phyloP scores from a whole-genome alignment of 92 coral and sea anemone genomes.

The Palythoa grandiflora region DNA sequence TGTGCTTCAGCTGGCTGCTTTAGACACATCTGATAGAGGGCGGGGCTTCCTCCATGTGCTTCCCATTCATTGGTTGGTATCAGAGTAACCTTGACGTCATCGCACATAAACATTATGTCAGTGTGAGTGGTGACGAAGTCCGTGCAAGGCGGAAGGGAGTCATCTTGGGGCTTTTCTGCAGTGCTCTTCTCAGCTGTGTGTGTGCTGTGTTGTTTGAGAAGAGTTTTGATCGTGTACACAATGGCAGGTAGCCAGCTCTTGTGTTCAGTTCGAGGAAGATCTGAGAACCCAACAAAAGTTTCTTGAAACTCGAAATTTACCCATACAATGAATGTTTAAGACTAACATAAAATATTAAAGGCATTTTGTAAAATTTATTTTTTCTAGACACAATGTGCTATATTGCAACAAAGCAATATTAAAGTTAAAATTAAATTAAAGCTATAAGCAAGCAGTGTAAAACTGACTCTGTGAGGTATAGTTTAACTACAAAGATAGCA shows the following conservation, averaged over 20 bases:
- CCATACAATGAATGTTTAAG: no score
- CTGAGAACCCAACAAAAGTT: slow-evolving; percentile 42
- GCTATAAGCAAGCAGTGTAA: no score
- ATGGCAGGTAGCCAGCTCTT: slow-evolving; percentile 98
- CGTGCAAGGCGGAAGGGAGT: slow-evolving; percentile 82
- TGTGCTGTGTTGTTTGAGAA: slow-evolving; percentile 78
- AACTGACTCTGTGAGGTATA: no score
- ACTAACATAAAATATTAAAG: no score
- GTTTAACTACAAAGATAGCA: no score
- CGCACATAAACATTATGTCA: slow-evolving; percentile 86
- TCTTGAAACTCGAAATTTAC: no score
- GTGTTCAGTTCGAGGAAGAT: slow-evolving; percentile 95
- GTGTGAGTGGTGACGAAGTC: slow-evolving; percentile 88
- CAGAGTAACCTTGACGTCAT: slow-evolving; percentile 78
- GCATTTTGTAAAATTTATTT: no score
- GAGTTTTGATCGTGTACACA: slow-evolving; percentile 87
- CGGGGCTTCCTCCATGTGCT: slow-evolving; percentile 83
- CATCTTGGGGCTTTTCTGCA: slow-evolving; percentile 17
- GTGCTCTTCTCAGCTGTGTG: slow-evolving; percentile 50
- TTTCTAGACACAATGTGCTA: no score
- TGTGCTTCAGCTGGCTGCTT: slow-evolving; percentile 84
- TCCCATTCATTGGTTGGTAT: slow-evolving; percentile 97
- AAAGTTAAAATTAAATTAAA: no score
- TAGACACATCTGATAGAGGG: slow-evolving; percentile 87
- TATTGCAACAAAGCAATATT: no score